phyloP scores from a whole-genome alignment of 2,797 vertebrate genomes.

The Ctenopoma kingsleyae region DNA sequence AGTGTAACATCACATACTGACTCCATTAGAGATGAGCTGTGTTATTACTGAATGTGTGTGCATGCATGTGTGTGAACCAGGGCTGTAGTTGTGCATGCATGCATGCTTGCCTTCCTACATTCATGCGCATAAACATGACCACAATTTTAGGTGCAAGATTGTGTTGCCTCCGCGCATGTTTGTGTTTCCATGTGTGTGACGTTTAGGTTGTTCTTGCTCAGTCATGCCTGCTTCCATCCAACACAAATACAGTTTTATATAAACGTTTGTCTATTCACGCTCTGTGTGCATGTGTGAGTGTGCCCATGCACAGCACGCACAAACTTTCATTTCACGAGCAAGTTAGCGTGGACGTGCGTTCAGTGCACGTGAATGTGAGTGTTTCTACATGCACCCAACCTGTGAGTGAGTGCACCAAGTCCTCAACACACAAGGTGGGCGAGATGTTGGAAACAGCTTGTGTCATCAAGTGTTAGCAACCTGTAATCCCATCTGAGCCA shows the following conservation, averaged over 20 bases:
- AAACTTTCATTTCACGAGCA: constrained; percentile 44
- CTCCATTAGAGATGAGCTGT: constrained; percentile 46
- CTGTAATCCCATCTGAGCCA: constrained; percentile 82
- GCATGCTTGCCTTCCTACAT: constrained; percentile 34
- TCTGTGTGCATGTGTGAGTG: constrained; percentile 7
- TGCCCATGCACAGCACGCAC: constrained; percentile 2
- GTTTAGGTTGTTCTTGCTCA: constrained; percentile 17
- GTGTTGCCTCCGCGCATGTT: constrained; percentile 13
- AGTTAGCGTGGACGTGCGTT: constrained; percentile 19
- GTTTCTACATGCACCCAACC: constrained; percentile 16
- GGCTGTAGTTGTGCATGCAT: constrained; percentile 41
- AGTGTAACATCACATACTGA: constrained; percentile 27
- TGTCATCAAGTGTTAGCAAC: constrained; percentile 79
- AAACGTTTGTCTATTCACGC: constrained; percentile 1
- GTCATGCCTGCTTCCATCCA: constrained; percentile 40
- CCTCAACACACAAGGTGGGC: constrained; percentile 65
- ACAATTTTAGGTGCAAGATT: constrained; percentile 6
- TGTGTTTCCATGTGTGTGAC: constrained; percentile 8
- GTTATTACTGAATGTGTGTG: constrained; percentile 9
- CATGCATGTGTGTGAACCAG: not conserved
- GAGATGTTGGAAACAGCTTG: constrained; percentile 73
- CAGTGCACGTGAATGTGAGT: constrained; percentile 16
- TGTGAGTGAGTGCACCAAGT: constrained; percentile 44
- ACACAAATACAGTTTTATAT: constrained; percentile 39
- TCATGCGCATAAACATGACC: constrained; percentile 48